phyloP scores from a whole-genome alignment of 2,113 vertebrate genomes.

The Mustela nigripes region DNA sequence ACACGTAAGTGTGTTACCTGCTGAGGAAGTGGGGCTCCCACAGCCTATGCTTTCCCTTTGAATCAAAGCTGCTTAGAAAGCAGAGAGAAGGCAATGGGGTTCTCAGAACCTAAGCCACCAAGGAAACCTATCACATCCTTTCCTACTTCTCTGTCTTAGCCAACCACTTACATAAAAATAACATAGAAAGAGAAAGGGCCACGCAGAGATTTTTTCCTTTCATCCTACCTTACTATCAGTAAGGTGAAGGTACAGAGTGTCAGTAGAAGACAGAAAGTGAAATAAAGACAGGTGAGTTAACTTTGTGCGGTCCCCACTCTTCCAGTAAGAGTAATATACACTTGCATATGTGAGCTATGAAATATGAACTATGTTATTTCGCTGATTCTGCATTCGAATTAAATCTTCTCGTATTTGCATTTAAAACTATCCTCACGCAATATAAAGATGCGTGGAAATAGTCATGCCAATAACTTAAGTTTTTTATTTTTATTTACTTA shows the following conservation, averaged over 20 bases:
- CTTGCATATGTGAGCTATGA: not conserved
- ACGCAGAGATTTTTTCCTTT: not conserved
- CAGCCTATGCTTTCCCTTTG: not conserved
- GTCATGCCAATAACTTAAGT: not conserved
- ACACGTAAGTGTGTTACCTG: not conserved
- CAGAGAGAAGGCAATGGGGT: not conserved
- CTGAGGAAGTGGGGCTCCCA: not conserved
- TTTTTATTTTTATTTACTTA: conserved; percentile 7
- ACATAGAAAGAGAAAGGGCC: not conserved
- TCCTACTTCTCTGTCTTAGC: not conserved
- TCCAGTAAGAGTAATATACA: not conserved
- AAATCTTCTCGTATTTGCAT: not conserved
- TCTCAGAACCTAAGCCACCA: not conserved
- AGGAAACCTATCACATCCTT: not conserved
- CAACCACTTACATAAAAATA: not conserved
- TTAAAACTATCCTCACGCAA: not conserved
- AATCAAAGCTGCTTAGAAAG: not conserved
- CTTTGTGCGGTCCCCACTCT: not conserved
- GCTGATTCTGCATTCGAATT: not conserved
- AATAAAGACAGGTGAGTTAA: not conserved
- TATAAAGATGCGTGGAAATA: not conserved
- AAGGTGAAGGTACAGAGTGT: not conserved
- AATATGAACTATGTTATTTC: not conserved
- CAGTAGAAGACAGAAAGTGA: not conserved
- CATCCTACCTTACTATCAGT: not conserved